Evolutionary conservation across 1,140 invertebrate species (phyloP).

Genomic region (Drosophila bifasciata): DNA sequence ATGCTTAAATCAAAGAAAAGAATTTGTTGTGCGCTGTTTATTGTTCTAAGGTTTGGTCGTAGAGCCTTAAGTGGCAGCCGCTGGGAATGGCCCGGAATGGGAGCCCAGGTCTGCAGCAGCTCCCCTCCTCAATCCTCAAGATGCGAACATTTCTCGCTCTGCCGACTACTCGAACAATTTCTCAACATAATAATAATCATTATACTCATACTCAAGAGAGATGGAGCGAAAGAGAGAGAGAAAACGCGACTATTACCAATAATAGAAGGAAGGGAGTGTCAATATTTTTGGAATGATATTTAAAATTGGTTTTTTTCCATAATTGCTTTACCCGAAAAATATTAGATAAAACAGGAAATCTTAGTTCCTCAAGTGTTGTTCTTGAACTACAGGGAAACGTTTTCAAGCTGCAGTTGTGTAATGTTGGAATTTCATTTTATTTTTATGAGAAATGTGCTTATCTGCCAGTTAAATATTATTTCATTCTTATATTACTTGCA

Average conservation of each 20-base stretch:
- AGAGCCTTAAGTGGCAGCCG: conserved; percentile 28
- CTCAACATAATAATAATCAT: neutral
- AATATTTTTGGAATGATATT: conserved; percentile 32
- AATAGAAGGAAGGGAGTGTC: conserved; percentile 16
- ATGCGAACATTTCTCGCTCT: conserved; percentile 5
- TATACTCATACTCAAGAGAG: conserved; percentile 9
- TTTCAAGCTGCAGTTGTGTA: too few relatives aligned
- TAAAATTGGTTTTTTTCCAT: neutral
- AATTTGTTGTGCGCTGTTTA: conserved; percentile 68
- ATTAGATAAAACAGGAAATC: neutral
- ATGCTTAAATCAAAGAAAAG: conserved; percentile 39
- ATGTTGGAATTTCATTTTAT: too few relatives aligned
- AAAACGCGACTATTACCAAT: neutral
- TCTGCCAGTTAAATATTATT: too few relatives aligned
- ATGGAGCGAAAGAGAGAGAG: too few relatives aligned
- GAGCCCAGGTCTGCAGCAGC: neutral
- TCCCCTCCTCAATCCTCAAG: conserved; percentile 8
- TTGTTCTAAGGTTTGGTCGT: conserved; percentile 64
- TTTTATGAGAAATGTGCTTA: too few relatives aligned
- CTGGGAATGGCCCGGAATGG: too few relatives aligned
- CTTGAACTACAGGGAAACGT: too few relatives aligned
- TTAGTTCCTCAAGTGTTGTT: neutral
- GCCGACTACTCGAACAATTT: conserved; percentile 4
- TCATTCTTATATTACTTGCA: too few relatives aligned
- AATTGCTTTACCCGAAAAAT: conserved; percentile 1